Base-by-base conservation (phyloP, 2,113 vertebrate species). In the Carassius carassius region DNA sequence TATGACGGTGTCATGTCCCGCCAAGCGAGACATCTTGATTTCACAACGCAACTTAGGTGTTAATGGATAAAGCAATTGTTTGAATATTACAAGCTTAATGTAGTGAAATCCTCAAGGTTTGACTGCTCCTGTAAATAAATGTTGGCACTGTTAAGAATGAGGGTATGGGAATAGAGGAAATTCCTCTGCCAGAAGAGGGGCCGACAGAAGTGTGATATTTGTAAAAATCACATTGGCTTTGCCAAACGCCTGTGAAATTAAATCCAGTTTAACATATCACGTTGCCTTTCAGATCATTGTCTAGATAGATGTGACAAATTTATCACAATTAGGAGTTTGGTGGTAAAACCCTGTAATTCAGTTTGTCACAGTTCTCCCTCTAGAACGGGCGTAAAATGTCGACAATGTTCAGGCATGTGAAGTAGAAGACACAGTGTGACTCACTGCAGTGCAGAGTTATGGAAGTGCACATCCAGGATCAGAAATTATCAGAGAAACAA, bases 191-290 rank as follows among this genome's bases (percentile, higher is more conserved):
- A 80, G 41, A 29, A 65, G 60, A 32, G 17, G 58, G 78, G 10
- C 78, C 8, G 41, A 80, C 62, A 47, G 78, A 80, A 65, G 60
- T 80, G 60, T 21, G 60, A 80, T 47, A 80, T 65, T 80, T 47
- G 14, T 65, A 29, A 47, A 80, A 80, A 75, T 80, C 41, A 1
- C 41, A 62, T 29, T 16, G 17, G 60, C 37, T 80, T 78, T 78
- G 77, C 78, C 78, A 80, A 80, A 49, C n/a, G 78, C 41, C 78
- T 80, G 78, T 80, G 78, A 80, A 80, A 80, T 65, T 80, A 65
- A 80, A 80, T 80, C 78, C 78, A 67, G 37, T 80, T 80, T 47
- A 80, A 80, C 78, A 47, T 41, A 80, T 80, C 41, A 49, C n/a
- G 10, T 80, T 65, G 60, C 78, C 60, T 47, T 80, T 80, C 60